Evolutionary conservation across 1,140 invertebrate genomes (phyloP), one percentile per base, ranked within the genome.

Genomic region (Microplitis mediator): DNA sequence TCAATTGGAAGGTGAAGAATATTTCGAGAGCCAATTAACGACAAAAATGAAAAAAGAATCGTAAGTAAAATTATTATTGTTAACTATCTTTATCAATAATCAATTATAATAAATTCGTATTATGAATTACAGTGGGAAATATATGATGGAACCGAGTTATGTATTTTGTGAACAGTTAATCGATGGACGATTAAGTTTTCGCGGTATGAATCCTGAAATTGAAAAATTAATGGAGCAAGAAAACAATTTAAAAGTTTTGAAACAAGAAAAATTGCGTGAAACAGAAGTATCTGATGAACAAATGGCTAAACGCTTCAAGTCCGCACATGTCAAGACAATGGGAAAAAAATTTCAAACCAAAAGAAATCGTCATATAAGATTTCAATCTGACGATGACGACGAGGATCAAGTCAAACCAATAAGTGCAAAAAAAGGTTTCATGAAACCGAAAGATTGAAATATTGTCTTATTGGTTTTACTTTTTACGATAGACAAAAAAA

Each of bases 191-290:
- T 85, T 95, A 58, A 97, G 95, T 72, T 97, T 92, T 84, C 91
- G 92, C 77, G 95, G 95, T 9, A 95, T 95, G 90, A 97, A 97
- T 87, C 93, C 94, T 51, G 94, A 94, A 85, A 91, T 97, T 74
- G 95, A 97, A 82, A 90, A 90, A 71, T 72, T 94, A 5, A 91
- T 95, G 90, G 81, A 85, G 74, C 71, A 79, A 34, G 91, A 91
- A 77, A 81, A 87, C 69, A 81, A 78, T 5, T 82, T 85, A 36
- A 81, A 88, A 74, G 76, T 83, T 66, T 75, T 75, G 2, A 77
- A 83, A 45, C 65, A 74, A 1, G 84, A 89, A 36, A 84, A 82
- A 34, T 82, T 87, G 54, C 88, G 89, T 77, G 88, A 91, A 75
- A 90, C 88, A 65, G 93, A 94, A 76, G 81, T 95, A 13, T 89